Percentiles rank a stretch among this genome's conserved stretches.
Conservation (phyloP, 2,797 vertebrate species). For the Cetoscarus ocellatus region DNA sequence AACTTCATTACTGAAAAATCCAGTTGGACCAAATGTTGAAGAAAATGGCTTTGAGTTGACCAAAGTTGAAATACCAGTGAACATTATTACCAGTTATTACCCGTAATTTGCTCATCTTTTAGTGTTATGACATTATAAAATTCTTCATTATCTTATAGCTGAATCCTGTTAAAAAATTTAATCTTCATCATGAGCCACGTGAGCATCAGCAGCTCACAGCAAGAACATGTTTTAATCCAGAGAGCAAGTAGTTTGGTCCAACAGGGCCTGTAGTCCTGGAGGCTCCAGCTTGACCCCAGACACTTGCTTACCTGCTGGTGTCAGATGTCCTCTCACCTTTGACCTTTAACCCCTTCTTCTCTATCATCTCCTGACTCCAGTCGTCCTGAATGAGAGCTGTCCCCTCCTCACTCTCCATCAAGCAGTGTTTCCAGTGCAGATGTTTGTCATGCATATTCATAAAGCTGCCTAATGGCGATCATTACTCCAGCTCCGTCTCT, state of each 20-base stretch:
- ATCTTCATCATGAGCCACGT: not conserved
- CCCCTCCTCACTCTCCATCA: constrained; percentile 1
- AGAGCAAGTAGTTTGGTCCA: not conserved
- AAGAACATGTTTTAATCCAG: constrained; percentile 18
- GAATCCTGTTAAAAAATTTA: not conserved
- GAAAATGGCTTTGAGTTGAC: no score
- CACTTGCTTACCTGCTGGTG: constrained; percentile 49
- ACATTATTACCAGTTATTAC: no score
- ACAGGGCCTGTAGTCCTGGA: constrained; percentile 3
- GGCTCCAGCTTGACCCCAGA: constrained; percentile 22
- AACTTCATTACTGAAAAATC: no score
- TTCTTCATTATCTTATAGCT: no score
- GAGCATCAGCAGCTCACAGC: constrained; percentile 9
- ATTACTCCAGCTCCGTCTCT: constrained; percentile 68
- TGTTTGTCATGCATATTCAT: constrained; percentile 83
- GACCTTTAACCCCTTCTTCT: constrained; percentile 48
- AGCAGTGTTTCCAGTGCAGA: constrained; percentile 66
- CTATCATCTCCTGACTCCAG: constrained; percentile 26
- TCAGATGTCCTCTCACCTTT: constrained; percentile 41
- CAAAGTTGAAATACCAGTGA: no score
- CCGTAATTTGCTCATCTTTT: no score
- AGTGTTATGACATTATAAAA: no score
- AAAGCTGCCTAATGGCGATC: constrained; percentile 73
- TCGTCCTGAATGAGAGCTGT: constrained; percentile 23
- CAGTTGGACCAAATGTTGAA: no score